These are phyloP conservation scores for Lampris incognitus DNA, from an alignment of 2,113 vertebrate genomes.

Conservation along the genomic window DNA sequence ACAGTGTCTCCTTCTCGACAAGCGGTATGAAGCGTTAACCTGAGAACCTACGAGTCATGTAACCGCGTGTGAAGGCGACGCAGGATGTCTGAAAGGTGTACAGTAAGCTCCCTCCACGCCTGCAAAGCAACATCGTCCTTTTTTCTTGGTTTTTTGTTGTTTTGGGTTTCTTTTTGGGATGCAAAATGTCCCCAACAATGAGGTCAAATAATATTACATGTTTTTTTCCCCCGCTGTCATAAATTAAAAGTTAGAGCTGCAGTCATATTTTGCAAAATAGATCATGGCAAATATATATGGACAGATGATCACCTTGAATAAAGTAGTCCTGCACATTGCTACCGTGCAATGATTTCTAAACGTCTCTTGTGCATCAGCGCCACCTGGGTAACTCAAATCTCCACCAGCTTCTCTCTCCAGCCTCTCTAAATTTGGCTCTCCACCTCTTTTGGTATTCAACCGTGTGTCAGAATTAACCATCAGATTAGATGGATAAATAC, in stretches of 20 bases:
- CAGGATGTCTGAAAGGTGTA: constrained; percentile 37
- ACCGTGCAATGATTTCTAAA: not conserved
- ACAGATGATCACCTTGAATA: constrained; percentile 28
- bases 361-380: not conserved
- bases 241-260: too few species aligned
- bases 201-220: not conserved
- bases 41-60: constrained; percentile 74
- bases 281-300: constrained; percentile 1
- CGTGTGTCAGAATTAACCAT: not conserved
- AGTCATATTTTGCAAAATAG: too few species aligned
- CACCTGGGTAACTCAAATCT: not conserved
- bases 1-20: constrained; percentile 34
- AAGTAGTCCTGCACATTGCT: constrained; percentile 1
- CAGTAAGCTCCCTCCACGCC: constrained; percentile 20
- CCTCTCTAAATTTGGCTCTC: not conserved
- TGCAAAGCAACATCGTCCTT: constrained; percentile 26
- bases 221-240: too few species aligned
- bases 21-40: constrained; percentile 64
- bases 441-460: not conserved
- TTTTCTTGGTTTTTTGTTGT: not conserved
- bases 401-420: constrained; percentile 1
- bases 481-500: not conserved
- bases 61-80: constrained; percentile 31
- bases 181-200: constrained; percentile 44
- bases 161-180: constrained; percentile 35